A percentile compares a stretch with the other conserved stretches of the same genome.
Evolutionary conservation across 2,888 invertebrate species (phyloP).

Genomic region (Quadriops clusia): DNA sequence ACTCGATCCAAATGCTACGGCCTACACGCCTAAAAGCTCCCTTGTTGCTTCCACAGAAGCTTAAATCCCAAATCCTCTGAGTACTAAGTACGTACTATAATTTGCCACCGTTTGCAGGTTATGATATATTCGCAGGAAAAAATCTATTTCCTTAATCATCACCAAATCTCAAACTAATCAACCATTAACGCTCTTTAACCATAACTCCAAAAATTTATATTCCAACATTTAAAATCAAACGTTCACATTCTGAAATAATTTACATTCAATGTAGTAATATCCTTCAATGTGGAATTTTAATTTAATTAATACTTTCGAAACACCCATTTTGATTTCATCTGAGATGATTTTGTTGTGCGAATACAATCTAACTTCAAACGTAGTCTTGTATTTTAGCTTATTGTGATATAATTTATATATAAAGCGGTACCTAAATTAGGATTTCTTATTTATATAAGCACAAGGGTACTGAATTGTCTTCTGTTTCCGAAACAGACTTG

Average conservation of each 20-base stretch:
- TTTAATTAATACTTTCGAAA: constrained; percentile 4
- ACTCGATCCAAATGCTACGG: constrained; percentile 83
- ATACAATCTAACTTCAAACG: not conserved
- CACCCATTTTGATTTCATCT: constrained; percentile 13
- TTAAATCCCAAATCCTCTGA: constrained; percentile 23
- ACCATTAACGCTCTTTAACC: too few relatives aligned
- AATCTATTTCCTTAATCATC: too few relatives aligned
- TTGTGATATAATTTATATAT: constrained; percentile 33
- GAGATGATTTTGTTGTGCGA: constrained; percentile 17
- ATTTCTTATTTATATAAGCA: constrained; percentile 21
- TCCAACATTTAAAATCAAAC: too few relatives aligned
- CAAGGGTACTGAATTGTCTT: constrained; percentile 30
- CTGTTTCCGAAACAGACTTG: constrained; percentile 23
- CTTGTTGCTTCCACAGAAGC: constrained; percentile 48
- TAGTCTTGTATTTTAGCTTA: constrained; percentile 27
- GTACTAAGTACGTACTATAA: constrained; percentile 13
- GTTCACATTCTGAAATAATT: too few relatives aligned
- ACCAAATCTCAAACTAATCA: too few relatives aligned
- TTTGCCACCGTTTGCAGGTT: constrained; percentile 9
- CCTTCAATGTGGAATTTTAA: too few relatives aligned
- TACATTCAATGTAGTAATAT: too few relatives aligned
- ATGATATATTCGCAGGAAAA: too few relatives aligned
- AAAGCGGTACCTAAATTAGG: constrained; percentile 25
- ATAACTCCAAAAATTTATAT: too few relatives aligned
- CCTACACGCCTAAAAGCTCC: constrained; percentile 75